Evolutionary conservation across 2,888 invertebrate genomes (phyloP).

Genomic region (Antitype chi): DNA sequence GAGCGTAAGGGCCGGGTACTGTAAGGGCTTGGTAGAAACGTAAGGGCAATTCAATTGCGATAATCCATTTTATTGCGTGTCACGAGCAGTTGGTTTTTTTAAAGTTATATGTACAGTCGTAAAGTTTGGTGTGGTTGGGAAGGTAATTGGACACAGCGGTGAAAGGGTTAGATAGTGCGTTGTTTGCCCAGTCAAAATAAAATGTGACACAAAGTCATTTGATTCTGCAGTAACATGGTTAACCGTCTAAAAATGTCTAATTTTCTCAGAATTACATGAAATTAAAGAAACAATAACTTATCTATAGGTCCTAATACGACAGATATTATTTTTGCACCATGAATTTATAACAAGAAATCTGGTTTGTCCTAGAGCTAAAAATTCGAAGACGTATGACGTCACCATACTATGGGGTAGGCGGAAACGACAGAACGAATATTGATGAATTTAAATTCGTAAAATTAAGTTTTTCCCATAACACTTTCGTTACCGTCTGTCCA

Average conservation of each 20-base stretch:
- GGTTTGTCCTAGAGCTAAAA: too few relatives aligned
- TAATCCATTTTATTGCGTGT: constrained; percentile 90
- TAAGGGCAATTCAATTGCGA: constrained; percentile 81
- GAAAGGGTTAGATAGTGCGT: constrained; percentile 20
- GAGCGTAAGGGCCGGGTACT: constrained; percentile 57
- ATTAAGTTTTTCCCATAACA: constrained; percentile 21
- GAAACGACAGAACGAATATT: background rate
- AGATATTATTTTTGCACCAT: background rate
- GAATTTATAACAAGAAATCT: background rate
- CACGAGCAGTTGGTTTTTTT: constrained; percentile 79
- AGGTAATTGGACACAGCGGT: constrained; percentile 46
- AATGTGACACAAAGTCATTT: background rate
- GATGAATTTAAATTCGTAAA: background rate
- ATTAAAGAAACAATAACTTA: background rate
- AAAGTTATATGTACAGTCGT: constrained; percentile 67
- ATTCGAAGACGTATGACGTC: too few relatives aligned
- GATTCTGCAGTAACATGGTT: background rate
- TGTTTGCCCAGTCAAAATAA: constrained; percentile 8
- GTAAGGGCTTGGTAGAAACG: constrained; percentile 32
- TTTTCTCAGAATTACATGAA: background rate
- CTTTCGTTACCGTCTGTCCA: constrained; percentile 49
- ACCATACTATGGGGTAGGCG: background rate
- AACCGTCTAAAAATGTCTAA: background rate
- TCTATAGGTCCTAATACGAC: background rate
- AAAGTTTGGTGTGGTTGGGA: constrained; percentile 48